Evolutionary conservation across 2,888 invertebrate species (phyloP).

Genomic region (Cantharis nigra): DNA sequence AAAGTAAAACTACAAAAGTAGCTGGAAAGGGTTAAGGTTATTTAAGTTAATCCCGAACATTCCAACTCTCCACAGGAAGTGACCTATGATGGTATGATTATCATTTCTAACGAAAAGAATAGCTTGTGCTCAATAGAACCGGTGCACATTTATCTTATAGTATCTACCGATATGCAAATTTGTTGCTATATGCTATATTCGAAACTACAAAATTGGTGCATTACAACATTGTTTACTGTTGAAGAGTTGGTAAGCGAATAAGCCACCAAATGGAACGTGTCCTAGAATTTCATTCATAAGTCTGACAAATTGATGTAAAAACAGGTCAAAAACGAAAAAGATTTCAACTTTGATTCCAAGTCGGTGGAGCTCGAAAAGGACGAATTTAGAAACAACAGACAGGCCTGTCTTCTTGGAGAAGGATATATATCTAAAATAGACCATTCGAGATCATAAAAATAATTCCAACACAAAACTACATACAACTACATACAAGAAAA

Average conservation of each 20-base stretch:
- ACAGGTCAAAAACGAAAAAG: not conserved
- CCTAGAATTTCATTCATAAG: not conserved
- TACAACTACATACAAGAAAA: not conserved
- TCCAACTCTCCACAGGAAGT: too few species aligned
- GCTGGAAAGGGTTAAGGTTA: too few species aligned
- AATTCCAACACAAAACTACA: not conserved
- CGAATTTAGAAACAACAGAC: not conserved
- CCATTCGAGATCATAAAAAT: not conserved
- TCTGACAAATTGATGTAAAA: not conserved
- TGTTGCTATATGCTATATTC: too few species aligned
- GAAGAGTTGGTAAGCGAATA: not conserved
- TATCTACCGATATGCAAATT: too few species aligned
- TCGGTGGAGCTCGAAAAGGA: not conserved
- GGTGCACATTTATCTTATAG: too few species aligned
- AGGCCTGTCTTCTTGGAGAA: not conserved
- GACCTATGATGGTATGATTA: too few species aligned
- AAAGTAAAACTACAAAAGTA: too few species aligned
- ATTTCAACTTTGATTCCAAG: not conserved
- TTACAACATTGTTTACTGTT: not conserved
- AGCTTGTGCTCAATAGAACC: too few species aligned
- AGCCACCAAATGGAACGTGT: not conserved
- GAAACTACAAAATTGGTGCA: not conserved
- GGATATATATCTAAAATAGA: not conserved
- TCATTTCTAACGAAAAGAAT: too few species aligned
- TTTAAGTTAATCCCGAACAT: too few species aligned